Evolutionary conservation across 2,797 vertebrate species (phyloP).

Genomic region (Darevskia mixta): DNA sequence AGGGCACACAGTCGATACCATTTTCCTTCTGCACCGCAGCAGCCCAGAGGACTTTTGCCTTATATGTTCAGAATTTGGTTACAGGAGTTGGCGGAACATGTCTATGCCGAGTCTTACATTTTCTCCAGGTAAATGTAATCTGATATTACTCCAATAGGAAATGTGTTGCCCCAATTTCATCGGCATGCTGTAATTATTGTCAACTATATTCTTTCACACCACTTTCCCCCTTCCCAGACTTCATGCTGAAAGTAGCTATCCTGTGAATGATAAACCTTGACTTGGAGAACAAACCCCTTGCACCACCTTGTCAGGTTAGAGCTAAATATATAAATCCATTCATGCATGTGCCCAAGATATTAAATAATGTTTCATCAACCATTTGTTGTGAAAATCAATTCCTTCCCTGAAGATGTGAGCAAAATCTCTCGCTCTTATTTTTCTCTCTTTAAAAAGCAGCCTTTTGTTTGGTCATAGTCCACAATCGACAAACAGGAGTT

Average conservation of each 20-base stretch:
- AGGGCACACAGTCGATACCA: background rate
- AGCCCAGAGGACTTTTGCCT: background rate
- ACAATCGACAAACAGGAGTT: slow-evolving; percentile 53
- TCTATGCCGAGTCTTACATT: background rate
- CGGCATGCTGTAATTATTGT: background rate
- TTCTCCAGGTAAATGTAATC: slow-evolving; percentile 4
- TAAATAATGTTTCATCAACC: slow-evolving; percentile 67
- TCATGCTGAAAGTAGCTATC: background rate
- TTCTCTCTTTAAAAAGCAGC: slow-evolving; percentile 23
- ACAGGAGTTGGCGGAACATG: background rate
- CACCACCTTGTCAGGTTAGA: slow-evolving; percentile 5
- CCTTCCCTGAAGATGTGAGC: slow-evolving; percentile 49
- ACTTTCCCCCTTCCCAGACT: background rate
- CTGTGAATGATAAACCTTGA: background rate
- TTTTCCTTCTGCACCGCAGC: background rate
- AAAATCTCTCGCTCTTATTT: slow-evolving; percentile 42
- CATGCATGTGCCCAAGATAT: slow-evolving; percentile 38
- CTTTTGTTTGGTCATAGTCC: slow-evolving; percentile 52
- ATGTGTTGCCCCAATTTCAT: background rate
- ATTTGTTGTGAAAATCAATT: slow-evolving; percentile 58
- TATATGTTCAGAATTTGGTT: background rate
- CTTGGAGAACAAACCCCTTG: background rate
- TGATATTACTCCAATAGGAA: slow-evolving; percentile 2
- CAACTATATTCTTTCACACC: slow-evolving; percentile 1
- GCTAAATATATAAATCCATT: slow-evolving; percentile 52